Evolutionary conservation across 2,888 invertebrate genomes (phyloP), one percentile per base, ranked within the genome.

Genomic region (Peribatodes rhomboidaria): DNA sequence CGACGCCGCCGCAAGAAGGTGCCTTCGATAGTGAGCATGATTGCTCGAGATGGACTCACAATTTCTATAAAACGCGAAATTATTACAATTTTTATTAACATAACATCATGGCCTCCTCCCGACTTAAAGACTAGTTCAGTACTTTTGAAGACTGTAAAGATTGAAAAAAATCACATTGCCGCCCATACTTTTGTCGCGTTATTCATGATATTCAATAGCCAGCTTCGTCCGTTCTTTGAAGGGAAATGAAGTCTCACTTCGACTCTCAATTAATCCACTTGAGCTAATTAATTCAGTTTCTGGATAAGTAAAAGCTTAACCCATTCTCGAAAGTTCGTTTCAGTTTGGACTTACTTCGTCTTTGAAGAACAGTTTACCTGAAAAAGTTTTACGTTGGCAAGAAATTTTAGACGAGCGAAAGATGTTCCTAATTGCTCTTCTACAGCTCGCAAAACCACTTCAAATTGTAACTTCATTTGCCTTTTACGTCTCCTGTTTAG

Each of bases 251-350:
- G 58, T 56, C 61, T 70, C 61, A 56, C 53, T 68, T 66, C 49
- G 59, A 42, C 63, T 68, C 61, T 42, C 67, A 69, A 70, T 72
- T 70, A 70, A 67, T 68, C 58, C 64, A 67, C 63, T 69, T 66
- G 42, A 49, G 16, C 55, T 67, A 64, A 67, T 65, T 68, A 56
- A 68, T 70, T 65, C 62, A 65, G 57, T 54, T 68, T 65, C 61
- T 61, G 56, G 27, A 54, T 44, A 47, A 54, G 54, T 59, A 56
- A 57, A 53, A 58, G 57, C 47, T 54, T 46, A 59, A 14, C 47
- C 55, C 42, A 55, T 59, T 64, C 52, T 33, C 39, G 35, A 49
- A 64, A 49, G 41, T 64, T 55, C 47, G 35, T 49, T 49, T 50
- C 41, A 35, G 52, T 37, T n/a, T 52, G 22, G 18, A 53, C 10